Percentiles rank a stretch among this genome's conserved stretches.
Conservation (phyloP, 2,113 vertebrate genomes). For the Monopterus albus region DNA sequence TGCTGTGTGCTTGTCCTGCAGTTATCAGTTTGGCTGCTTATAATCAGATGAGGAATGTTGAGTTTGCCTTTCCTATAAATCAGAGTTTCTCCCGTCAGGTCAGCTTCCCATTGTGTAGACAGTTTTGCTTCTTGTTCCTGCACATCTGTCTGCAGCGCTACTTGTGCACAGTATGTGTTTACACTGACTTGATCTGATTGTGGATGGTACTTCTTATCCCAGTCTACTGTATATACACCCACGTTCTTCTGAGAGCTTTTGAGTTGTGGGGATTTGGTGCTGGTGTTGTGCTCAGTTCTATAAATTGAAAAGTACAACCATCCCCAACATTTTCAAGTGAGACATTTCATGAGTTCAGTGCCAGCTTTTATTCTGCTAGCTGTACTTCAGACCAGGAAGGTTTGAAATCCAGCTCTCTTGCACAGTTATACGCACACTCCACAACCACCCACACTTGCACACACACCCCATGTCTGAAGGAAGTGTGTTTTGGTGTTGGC, state of each 20-base stretch:
- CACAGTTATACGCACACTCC: constrained; percentile 16
- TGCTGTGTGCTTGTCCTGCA: background rate
- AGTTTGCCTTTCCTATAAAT: constrained; percentile 68
- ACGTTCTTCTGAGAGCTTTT: background rate
- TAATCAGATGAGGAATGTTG: constrained; percentile 51
- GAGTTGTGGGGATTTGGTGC: background rate
- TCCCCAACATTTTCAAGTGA: background rate
- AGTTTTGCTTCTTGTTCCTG: constrained; percentile 46
- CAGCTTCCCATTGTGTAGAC: constrained; percentile 11
- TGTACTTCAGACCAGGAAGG: constrained; percentile 36
- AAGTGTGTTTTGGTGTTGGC: constrained; percentile 56
- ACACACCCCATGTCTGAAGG: constrained; percentile 47
- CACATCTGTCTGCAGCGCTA: constrained; percentile 36
- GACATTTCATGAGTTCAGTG: constrained; percentile 11
- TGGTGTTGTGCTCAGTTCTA: background rate
- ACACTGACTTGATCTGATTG: constrained; percentile 46
- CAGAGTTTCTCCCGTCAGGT: constrained; percentile 26
- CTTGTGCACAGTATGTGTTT: constrained; percentile 37
- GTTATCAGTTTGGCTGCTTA: constrained; percentile 37
- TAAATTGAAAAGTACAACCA: constrained; percentile 1
- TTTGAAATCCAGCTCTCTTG: constrained; percentile 35
- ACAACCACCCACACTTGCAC: constrained; percentile 16
- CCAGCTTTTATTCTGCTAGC: constrained; percentile 10
- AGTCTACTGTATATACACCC: background rate
- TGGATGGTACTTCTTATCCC: background rate